Conservation (phyloP, 2,797 vertebrate genomes). For the Artibeus jamaicensis region DNA sequence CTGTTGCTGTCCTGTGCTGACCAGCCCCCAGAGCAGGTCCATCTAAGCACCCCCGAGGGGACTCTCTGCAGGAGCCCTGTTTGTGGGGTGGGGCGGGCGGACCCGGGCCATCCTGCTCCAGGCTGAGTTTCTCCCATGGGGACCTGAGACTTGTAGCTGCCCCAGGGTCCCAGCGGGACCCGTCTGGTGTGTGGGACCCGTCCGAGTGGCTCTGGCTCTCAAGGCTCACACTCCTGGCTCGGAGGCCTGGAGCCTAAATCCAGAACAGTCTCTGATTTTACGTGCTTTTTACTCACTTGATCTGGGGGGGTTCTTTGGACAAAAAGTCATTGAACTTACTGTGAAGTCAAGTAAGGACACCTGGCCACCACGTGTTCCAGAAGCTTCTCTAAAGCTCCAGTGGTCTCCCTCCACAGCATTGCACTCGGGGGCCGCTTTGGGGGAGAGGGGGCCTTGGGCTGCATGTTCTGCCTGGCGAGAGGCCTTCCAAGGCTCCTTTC, state of each 20-base stretch:
- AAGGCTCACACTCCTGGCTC: not conserved
- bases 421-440: not conserved
- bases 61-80: not conserved
- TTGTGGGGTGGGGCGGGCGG: not conserved
- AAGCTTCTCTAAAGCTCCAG: not conserved
- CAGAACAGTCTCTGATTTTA: not conserved
- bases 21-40: not conserved
- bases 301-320: not conserved
- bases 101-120: not conserved
- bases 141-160: not conserved
- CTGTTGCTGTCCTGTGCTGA: not conserved
- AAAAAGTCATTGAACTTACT: not conserved
- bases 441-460: not conserved
- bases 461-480: not conserved
- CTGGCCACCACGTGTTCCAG: not conserved
- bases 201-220: not conserved
- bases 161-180: rapidly evolving
- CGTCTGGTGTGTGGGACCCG: not conserved
- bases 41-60: not conserved
- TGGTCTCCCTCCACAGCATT: not conserved
- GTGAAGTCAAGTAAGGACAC: not conserved
- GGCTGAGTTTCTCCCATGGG: not conserved
- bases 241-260: not conserved
- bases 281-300: not conserved
- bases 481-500: not conserved